Percentiles rank a stretch among this genome's conserved stretches.
phyloP scores from a whole-genome alignment of 2,888 invertebrate genomes.

The Unio pictorum region DNA sequence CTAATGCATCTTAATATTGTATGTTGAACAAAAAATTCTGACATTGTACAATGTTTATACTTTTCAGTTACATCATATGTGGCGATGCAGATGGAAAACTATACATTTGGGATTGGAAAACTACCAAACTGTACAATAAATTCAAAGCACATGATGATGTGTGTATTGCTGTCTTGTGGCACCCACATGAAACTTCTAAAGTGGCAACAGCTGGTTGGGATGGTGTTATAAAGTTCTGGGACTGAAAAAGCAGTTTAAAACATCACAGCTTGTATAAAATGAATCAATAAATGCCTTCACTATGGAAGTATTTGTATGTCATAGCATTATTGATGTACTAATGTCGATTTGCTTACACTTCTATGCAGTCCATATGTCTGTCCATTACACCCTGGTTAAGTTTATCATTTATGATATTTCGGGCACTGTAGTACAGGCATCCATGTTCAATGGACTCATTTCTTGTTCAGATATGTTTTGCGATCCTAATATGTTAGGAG shows the following conservation, averaged over 20 bases:
- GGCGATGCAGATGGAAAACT: constrained; percentile 99
- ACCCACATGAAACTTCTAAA: constrained; percentile 98
- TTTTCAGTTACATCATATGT: constrained; percentile 91
- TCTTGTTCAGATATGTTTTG: too few relatives aligned
- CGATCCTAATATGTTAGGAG: too few relatives aligned
- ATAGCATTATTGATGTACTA: too few relatives aligned
- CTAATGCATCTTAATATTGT: too few relatives aligned
- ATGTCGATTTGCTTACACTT: too few relatives aligned
- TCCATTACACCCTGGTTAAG: too few relatives aligned
- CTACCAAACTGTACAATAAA: constrained; percentile 96
- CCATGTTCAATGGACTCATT: too few relatives aligned
- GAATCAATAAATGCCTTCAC: too few relatives aligned
- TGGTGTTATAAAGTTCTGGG: constrained; percentile 98
- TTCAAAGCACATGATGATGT: constrained; percentile 99
- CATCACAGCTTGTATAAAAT: background rate
- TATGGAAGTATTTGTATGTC: too few relatives aligned
- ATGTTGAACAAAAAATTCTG: background rate
- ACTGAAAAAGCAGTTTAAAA: constrained; percentile 74
- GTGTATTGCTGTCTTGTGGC: constrained; percentile 95
- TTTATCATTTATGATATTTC: too few relatives aligned
- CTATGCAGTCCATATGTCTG: too few relatives aligned
- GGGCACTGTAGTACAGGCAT: too few relatives aligned
- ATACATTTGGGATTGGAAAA: constrained; percentile 99
- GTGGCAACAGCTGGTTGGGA: constrained; percentile 99
- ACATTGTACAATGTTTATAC: constrained; percentile 37